A percentile compares a stretch with the other conserved stretches of the same genome.
Conservation (phyloP, 1,140 invertebrate species). For the Neodiprion lecontei region DNA sequence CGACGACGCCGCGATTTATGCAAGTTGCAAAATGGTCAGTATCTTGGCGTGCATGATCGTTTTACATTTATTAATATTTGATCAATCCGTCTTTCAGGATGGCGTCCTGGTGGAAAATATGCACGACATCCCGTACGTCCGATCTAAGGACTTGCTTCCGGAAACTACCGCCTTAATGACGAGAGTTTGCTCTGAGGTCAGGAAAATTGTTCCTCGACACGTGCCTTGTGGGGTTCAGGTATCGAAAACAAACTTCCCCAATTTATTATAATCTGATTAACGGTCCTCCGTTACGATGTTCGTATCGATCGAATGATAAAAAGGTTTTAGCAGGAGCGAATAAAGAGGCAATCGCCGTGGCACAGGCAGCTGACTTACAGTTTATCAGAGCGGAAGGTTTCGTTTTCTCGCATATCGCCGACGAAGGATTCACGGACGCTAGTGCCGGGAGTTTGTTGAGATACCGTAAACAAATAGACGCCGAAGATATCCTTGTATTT, state of each 20-base stretch:
- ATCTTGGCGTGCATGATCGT: neutral
- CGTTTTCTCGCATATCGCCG: slow-evolving; percentile 83
- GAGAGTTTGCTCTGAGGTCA: slow-evolving; percentile 65
- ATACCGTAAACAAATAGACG: slow-evolving; percentile 74
- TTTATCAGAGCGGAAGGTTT: slow-evolving; percentile 84
- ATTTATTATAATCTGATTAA: neutral
- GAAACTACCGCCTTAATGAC: slow-evolving; percentile 78
- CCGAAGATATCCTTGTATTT: slow-evolving; percentile 74
- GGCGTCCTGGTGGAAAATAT: slow-evolving; percentile 85
- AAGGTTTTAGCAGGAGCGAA: slow-evolving; percentile 81
- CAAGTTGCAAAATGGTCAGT: slow-evolving; percentile 65
- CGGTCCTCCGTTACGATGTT: slow-evolving; percentile 1
- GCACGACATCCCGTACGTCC: slow-evolving; percentile 83
- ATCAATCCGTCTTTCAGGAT: slow-evolving; percentile 66
- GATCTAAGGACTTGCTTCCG: slow-evolving; percentile 66
- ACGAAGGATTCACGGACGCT: slow-evolving; percentile 82
- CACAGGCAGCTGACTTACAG: slow-evolving; percentile 74
- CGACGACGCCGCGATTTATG: slow-evolving; percentile 68
- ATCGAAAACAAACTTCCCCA: slow-evolving; percentile 13
- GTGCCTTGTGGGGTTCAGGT: slow-evolving; percentile 72
- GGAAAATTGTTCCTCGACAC: slow-evolving; percentile 53
- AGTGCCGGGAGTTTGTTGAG: slow-evolving; percentile 78
- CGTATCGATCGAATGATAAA: neutral
- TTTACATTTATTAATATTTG: neutral
- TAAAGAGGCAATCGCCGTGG: slow-evolving; percentile 78